Evolutionary conservation across 2,888 invertebrate species (phyloP).

Genomic region (Polyploca ridens): DNA sequence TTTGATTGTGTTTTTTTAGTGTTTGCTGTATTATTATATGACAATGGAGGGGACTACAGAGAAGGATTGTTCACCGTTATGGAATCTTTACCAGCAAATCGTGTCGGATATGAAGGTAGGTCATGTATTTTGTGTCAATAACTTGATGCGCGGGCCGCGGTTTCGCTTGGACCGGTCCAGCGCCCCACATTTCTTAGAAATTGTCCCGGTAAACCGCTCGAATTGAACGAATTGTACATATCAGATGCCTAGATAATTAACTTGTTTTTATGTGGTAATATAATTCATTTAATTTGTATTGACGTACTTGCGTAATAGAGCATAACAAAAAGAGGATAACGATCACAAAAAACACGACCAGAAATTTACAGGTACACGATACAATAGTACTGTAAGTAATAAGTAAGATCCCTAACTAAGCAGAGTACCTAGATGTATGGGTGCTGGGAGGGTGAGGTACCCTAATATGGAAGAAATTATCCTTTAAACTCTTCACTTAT

Average conservation of each 20-base stretch:
- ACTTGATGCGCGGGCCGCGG: slow-evolving; percentile 28
- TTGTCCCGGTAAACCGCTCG: slow-evolving; percentile 58
- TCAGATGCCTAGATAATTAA: slow-evolving; percentile 37
- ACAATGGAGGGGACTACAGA: slow-evolving; percentile 90
- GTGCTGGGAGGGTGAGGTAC: no score
- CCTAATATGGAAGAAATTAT: no score
- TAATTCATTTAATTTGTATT: slow-evolving; percentile 9
- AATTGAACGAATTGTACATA: slow-evolving; percentile 53
- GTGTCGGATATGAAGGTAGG: slow-evolving; percentile 98
- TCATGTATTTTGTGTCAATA: slow-evolving; percentile 32
- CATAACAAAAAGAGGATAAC: not conserved
- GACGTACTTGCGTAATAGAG: not conserved
- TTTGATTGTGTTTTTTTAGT: slow-evolving; percentile 59
- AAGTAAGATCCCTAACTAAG: no score
- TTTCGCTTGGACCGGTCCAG: slow-evolving; percentile 40
- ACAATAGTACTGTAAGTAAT: no score
- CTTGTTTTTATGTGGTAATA: slow-evolving; percentile 25
- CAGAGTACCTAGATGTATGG: no score
- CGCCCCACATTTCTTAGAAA: slow-evolving; percentile 55
- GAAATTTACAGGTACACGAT: not conserved
- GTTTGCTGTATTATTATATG: slow-evolving; percentile 62
- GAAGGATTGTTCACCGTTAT: slow-evolving; percentile 95
- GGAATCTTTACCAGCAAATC: slow-evolving; percentile 97
- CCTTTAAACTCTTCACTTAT: no score
- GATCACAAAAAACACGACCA: not conserved